phyloP scores from a whole-genome alignment of 2,113 vertebrate genomes.

The Danionella cerebrum region DNA sequence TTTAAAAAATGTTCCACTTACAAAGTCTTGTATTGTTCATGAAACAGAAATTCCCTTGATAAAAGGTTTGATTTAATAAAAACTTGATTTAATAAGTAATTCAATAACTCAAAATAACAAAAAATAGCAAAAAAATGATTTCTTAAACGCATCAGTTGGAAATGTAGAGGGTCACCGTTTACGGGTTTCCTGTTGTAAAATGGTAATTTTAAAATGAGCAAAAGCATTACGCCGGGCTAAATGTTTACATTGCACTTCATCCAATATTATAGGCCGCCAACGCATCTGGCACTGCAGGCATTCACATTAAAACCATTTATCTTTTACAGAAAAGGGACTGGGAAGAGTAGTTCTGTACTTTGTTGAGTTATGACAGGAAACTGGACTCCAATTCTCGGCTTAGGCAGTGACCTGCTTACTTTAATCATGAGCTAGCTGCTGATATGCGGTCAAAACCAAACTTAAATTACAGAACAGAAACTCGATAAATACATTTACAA shows the following conservation, averaged over 20 bases:
- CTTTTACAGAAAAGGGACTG: conserved; percentile 25
- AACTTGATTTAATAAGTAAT: no score
- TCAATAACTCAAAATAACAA: no score
- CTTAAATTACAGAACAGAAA: conserved; percentile 46
- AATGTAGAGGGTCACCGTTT: no score
- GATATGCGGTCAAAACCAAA: conserved; percentile 43
- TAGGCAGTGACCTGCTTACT: conserved; percentile 30
- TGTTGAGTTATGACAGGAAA: conserved; percentile 51
- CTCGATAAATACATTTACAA: conserved; percentile 39
- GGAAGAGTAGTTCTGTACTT: conserved; percentile 12
- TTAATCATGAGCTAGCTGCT: conserved; percentile 34
- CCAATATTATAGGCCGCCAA: not conserved
- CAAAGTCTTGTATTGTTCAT: no score
- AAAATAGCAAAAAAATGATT: no score
- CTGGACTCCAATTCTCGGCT: not conserved
- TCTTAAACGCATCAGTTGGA: no score
- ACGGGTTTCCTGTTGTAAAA: no score
- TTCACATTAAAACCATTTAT: conserved; percentile 28
- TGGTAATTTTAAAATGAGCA: no score
- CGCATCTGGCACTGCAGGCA: not conserved
- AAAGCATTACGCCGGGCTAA: not conserved
- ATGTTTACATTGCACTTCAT: not conserved
- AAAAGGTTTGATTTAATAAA: no score
- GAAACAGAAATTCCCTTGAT: no score
- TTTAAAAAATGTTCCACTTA: no score